Evolutionary conservation across 2,888 invertebrate genomes (phyloP).

Genomic region (Drosophila infuscata): DNA sequence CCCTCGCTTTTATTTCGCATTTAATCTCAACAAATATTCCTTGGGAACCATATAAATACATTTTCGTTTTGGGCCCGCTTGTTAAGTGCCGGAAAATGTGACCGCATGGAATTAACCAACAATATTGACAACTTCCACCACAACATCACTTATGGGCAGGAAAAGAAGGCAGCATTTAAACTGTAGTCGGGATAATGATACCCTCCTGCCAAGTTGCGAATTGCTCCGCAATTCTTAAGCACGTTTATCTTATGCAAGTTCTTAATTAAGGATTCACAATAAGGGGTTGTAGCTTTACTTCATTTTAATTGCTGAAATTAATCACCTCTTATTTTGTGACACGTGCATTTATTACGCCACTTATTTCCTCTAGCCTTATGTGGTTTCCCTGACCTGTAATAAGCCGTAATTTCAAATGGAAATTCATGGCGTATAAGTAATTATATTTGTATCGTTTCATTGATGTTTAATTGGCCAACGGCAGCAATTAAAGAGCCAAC

Average conservation of each 20-base stretch:
- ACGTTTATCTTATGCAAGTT: neutral
- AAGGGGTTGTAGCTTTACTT: neutral
- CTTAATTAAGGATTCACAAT: neutral
- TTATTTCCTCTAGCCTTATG: neutral
- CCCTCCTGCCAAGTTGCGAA: neutral
- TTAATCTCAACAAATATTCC: slow-evolving; percentile 33
- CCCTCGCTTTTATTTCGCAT: slow-evolving; percentile 28
- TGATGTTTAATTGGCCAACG: slow-evolving; percentile 49
- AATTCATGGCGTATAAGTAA: slow-evolving; percentile 15
- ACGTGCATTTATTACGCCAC: neutral
- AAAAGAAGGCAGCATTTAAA: neutral
- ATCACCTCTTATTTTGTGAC: slow-evolving; percentile 15
- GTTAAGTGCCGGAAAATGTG: slow-evolving; percentile 17
- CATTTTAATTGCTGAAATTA: slow-evolving; percentile 7
- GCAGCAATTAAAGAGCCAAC: slow-evolving; percentile 36
- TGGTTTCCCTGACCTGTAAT: neutral
- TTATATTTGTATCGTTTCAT: slow-evolving; percentile 23
- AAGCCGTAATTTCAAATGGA: slow-evolving; percentile 20
- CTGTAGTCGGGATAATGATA: neutral
- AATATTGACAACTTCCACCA: slow-evolving; percentile 23
- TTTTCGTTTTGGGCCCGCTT: slow-evolving; percentile 15
- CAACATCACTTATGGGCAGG: neutral
- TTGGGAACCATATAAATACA: slow-evolving; percentile 46
- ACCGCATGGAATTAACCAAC: slow-evolving; percentile 17
- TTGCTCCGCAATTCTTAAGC: neutral